These are phyloP conservation scores for Scalopus aquaticus DNA, from an alignment of 2,113 vertebrate genomes.

Conservation along the genomic window DNA sequence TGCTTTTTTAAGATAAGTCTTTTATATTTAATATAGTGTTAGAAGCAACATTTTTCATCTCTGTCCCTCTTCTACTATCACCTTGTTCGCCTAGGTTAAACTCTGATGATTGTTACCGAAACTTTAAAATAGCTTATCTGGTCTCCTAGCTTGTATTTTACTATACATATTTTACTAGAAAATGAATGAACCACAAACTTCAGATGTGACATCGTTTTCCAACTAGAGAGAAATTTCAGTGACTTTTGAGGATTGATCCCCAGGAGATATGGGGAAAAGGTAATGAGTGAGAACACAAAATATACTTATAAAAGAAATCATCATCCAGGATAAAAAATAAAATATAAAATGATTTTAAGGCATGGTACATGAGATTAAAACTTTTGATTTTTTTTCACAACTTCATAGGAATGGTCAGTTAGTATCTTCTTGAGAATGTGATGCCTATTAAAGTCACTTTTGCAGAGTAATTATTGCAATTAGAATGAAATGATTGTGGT, in stretches of 20 bases:
- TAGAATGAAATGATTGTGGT: not conserved
- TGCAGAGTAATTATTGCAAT: not conserved
- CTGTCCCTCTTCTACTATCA: not conserved
- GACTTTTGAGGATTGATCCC: not conserved
- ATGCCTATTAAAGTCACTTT: conserved; percentile 14
- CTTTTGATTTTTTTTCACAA: not conserved
- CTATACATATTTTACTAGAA: not conserved
- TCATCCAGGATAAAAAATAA: not conserved
- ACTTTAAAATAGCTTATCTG: too few relatives aligned
- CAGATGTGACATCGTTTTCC: not conserved
- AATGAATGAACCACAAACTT: not conserved
- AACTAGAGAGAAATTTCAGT: not conserved
- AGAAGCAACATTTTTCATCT: not conserved
- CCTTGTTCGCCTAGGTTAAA: too few relatives aligned
- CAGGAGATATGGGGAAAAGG: not conserved
- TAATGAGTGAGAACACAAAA: not conserved
- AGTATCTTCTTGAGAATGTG: not conserved
- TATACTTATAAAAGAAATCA: not conserved
- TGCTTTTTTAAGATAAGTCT: not conserved
- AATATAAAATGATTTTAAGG: not conserved
- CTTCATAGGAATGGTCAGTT: not conserved
- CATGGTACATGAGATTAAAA: not conserved
- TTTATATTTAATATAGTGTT: not conserved
- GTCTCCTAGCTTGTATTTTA: not conserved
- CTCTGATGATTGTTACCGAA: too few relatives aligned